Conservation (phyloP, 2,888 invertebrate species). For the Apodemia zela region DNA sequence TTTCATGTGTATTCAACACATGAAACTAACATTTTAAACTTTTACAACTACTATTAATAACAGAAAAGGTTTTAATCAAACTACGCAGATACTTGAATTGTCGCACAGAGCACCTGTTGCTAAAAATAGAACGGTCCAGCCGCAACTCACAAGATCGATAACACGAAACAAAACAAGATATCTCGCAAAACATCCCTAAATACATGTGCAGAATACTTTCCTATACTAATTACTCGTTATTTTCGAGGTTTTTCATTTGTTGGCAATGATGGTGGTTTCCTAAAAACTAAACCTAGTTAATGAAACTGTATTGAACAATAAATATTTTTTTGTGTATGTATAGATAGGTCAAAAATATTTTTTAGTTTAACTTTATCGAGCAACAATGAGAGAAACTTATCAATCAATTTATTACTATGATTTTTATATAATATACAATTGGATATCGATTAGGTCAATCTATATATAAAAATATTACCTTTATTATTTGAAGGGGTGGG, state of each 20-base stretch:
- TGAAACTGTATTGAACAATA: not conserved
- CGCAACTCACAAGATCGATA: constrained; percentile 40
- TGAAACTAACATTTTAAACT: too few relatives aligned
- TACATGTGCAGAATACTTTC: constrained; percentile 23
- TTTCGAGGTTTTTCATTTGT: too few relatives aligned
- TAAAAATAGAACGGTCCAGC: constrained; percentile 59
- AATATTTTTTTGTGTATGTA: not conserved
- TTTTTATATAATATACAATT: not conserved
- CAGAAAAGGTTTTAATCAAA: constrained; percentile 46
- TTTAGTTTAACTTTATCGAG: too few relatives aligned
- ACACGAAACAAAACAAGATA: constrained; percentile 62
- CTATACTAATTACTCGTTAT: too few relatives aligned
- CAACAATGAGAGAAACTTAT: not conserved
- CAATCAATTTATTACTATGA: too few relatives aligned
- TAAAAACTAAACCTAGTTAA: too few relatives aligned
- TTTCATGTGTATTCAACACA: too few relatives aligned
- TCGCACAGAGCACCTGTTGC: constrained; percentile 70
- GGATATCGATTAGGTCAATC: not conserved
- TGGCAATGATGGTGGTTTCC: too few relatives aligned
- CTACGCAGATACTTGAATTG: constrained; percentile 48
- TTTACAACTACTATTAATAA: not conserved
- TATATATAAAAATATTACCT: constrained; percentile 46
- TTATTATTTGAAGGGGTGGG: constrained; percentile 66
- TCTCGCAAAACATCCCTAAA: constrained; percentile 26
- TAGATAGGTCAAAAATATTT: too few relatives aligned